Base-by-base conservation (phyloP, 2,888 invertebrate species). In the Salpingus planirostris region DNA sequence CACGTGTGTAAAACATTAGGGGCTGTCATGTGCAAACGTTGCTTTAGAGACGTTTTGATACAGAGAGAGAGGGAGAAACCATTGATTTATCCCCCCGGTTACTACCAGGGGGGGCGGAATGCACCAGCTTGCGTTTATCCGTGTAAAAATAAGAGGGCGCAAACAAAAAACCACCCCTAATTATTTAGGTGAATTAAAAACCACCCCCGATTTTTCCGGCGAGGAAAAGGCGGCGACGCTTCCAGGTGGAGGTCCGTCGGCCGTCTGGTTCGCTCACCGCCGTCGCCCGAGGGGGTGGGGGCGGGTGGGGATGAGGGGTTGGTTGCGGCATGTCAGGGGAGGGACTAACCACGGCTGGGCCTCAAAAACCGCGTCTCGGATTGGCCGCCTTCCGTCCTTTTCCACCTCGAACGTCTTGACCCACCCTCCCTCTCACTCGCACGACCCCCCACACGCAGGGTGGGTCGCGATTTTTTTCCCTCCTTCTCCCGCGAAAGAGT, bases 331-430 rank as follows among this genome's bases (percentile, higher is more conserved):
- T 60, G 63, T 60, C 53, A 60, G 60, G 62, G 66, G 65, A 60
- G 66, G 66, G 59, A 57, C 65, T 60, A 63, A 66, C 65, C 66
- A 59, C 65, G 59, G 55, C 52, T 52, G 59, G 62, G 62, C 66
- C 65, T 65, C 66, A 66, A 65, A 65, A 66, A 65, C 66, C 66
- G 54, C 65, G 64, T 56, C 56, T 57, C 58, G 64, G 65, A 66
- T 66, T 66, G 66, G 66, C 65, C 55, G 52, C 52, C 50, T 52
- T 49, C 45, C 44, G 42, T 54, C 59, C 57, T 55, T 44, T 50
- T 52, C 49, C 46, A 34, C 46, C 50, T 5, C 18, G 18, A n/a
- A n/a, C n/a, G 6, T 7, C 28, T 28, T 28, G 15, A 18, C 21
- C 21, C 10, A n/a, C n/a, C n/a, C n/a, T n/a, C n/a, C n/a, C n/a